Evolutionary conservation across 2,797 vertebrate genomes (phyloP).

Genomic region (Chelon auratus): DNA sequence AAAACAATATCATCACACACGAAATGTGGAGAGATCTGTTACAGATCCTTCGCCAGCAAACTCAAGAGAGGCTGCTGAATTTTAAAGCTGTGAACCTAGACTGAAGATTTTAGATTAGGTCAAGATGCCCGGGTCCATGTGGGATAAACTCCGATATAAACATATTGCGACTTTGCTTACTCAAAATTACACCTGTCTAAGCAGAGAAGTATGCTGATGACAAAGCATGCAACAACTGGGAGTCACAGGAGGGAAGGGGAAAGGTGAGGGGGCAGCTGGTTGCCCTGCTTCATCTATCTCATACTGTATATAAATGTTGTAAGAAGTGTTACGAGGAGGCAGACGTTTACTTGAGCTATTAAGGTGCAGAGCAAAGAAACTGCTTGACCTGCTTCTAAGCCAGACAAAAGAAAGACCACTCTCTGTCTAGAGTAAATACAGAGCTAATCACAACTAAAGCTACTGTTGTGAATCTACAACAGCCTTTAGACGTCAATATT

Average conservation of each 20-base stretch:
- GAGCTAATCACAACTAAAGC: background rate
- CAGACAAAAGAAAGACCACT: background rate
- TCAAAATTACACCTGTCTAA: conserved; percentile 23
- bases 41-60: conserved; percentile 3
- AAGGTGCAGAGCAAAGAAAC: conserved; percentile 15
- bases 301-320: conserved; percentile 14
- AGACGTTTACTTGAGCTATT: conserved; percentile 24
- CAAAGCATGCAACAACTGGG: conserved; percentile 19
- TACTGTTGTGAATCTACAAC: too few species aligned
- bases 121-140: conserved; percentile 8
- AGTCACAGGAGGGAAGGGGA: background rate
- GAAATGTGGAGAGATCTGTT: conserved; percentile 1
- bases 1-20: conserved; percentile 27
- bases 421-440: background rate
- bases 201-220: conserved; percentile 20
- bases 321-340: conserved; percentile 20
- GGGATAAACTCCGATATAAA: conserved; percentile 41
- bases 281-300: conserved; percentile 16
- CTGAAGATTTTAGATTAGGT: conserved; percentile 14
- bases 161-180: conserved; percentile 41
- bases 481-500: background rate
- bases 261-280: conserved; percentile 7
- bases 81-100: conserved; percentile 6
- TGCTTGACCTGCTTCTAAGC: conserved; percentile 23
- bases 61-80: conserved; percentile 11